Base-by-base conservation (phyloP, 2,797 vertebrate genomes). In the Notamacropus eugenii region DNA sequence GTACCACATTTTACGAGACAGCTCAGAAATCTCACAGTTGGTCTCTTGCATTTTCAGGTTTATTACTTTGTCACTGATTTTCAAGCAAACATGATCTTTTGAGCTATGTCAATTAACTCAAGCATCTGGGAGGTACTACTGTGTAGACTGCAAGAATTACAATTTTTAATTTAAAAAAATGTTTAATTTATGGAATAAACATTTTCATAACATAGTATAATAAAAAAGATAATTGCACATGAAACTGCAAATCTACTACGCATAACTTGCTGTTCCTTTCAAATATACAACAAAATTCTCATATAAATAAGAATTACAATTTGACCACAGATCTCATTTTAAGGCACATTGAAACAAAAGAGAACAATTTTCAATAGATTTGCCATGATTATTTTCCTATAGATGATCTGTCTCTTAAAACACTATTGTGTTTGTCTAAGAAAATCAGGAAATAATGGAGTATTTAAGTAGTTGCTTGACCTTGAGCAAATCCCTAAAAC, bases 321-420 rank as follows among this genome's bases (percentile, higher is more conserved):
- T 74, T 58, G 24, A 91, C 58, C 95, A 90, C 24, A 92, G 12
- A 55, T 29, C 13, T 40, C 31, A 59, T 46, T 82, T 92, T 91
- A 94, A 96, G 90, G 40, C 5, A 90, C 14, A 4, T 56, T 67
- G 5, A 67, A 58, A 87, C 57, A 93, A 91, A 91, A 92, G 34
- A 74, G 1, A 94, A 40, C 5, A 9, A 6, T 55, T 90, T 57
- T 54, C 34, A 74, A 54, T 31, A n/a, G 82, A 31, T 91, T 55
- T 54, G 40, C 5, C 87, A 31, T 90, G 54, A 93, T 95, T 95
- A 52, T 95, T 94, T 96, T 10, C 94, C 27, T 27, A n/a, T 56
- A 95, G 90, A 13, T 14, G 16, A 87, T 91, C 28, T 90, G 13
- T 92, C 14, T 27, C 74, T 95, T 94, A 55, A 95, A 87, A 56